Evolutionary conservation across 2,113 vertebrate genomes (phyloP), one percentile per base, ranked within the genome.

Genomic region (Pycnonotus jocosus): DNA sequence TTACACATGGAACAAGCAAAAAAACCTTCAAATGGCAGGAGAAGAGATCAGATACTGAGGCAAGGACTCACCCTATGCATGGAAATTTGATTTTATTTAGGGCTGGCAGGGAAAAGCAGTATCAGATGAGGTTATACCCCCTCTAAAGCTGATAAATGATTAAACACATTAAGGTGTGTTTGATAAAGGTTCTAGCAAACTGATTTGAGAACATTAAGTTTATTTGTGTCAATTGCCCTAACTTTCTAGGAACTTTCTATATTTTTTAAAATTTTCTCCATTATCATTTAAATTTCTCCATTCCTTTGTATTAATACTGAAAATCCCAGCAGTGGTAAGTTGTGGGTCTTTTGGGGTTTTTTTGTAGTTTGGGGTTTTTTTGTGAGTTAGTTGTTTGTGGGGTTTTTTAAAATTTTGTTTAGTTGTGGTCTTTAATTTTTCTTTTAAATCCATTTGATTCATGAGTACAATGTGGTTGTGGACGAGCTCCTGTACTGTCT

Each of bases 321-420:
- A 73, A 66, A 51, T 37, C 31, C 3, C 23, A 62, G n/a, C 0
- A 7, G 5, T 61, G 10, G 2, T 51, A 47, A 47, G 1, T 23
- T n/a, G 5, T 9, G 5, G 3, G 1, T 10, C 15, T 24, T 53
- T 18, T 19, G 25, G 3, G 9, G 15, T 38, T 13, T 21, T 40
- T 21, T n/a, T 22, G 9, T 23, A 28, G 25, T 15, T 68, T 35
- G 51, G 22, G 31, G 6, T 3, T 2, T 23, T 65, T 50, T 23
- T n/a, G 38, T 64, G n/a, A 14, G 35, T n/a, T 68, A 11, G 8
- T 50, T 72, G 30, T 15, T 76, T 4, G 5, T 65, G 27, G 15
- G 7, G 14, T 4, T 56, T 27, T 45, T 72, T 1, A 0, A 6
- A 7, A 11, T 31, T 47, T 31, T 38, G 3, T 60, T 38, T 70